Evolutionary conservation across 1,140 invertebrate genomes (phyloP).

Genomic region (Papilio dardanus): DNA sequence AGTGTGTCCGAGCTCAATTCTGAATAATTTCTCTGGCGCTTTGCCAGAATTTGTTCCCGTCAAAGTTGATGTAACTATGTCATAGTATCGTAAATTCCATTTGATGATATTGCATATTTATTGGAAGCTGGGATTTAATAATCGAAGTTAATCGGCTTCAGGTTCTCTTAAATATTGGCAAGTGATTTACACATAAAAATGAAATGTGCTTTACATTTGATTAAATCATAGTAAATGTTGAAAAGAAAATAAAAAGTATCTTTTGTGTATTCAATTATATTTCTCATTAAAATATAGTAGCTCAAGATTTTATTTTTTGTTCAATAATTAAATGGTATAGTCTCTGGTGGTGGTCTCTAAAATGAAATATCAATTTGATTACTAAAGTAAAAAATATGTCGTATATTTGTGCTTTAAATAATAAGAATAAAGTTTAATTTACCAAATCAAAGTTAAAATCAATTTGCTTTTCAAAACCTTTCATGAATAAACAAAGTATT

Average conservation of each 20-base stretch:
- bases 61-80: background rate
- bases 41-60: background rate
- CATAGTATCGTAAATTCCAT: background rate
- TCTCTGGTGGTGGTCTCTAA: no score
- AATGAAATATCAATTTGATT: no score
- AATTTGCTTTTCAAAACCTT: background rate
- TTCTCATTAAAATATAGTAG: background rate
- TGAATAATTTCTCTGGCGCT: background rate
- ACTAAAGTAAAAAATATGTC: background rate
- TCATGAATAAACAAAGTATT: background rate
- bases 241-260: background rate
- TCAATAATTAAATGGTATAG: background rate
- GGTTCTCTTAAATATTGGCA: no score
- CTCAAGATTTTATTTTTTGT: background rate
- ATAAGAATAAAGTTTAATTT: background rate
- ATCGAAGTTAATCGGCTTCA: no score
- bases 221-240: background rate
- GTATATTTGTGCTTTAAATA: no score
- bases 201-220: background rate
- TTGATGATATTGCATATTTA: background rate
- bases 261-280: background rate
- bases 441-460: background rate
- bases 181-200: background rate
- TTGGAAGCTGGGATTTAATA: no score
- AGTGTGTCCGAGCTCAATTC: background rate